Conservation (phyloP, 2,113 vertebrate species). For the Cyphomyrus discorhynchus region DNA sequence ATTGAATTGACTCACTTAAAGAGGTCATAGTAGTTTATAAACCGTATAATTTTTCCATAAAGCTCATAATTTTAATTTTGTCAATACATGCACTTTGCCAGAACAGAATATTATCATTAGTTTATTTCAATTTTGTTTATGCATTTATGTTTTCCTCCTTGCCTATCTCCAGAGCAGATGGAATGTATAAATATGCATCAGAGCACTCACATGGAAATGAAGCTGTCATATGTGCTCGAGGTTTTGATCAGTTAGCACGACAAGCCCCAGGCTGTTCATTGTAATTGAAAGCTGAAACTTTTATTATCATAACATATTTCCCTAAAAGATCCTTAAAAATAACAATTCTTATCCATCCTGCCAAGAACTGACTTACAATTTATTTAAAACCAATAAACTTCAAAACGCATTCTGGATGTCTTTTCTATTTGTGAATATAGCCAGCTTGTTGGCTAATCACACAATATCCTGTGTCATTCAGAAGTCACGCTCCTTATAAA, state of each 20-base stretch:
- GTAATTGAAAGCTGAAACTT: conserved; percentile 49
- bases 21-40: background rate
- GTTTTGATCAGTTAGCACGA: conserved; percentile 43
- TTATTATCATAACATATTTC: conserved; percentile 30
- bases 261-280: conserved; percentile 39
- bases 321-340: conserved; percentile 22
- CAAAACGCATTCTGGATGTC: background rate
- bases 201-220: conserved; percentile 39
- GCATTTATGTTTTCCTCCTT: conserved; percentile 39
- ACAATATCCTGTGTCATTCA: background rate
- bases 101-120: conserved; percentile 13
- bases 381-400: background rate
- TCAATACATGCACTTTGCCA: background rate
- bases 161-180: conserved; percentile 35
- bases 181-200: conserved; percentile 52
- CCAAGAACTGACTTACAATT: background rate
- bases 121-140: conserved; percentile 17
- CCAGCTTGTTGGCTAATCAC: background rate
- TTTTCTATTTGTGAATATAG: background rate
- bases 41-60: background rate
- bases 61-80: background rate
- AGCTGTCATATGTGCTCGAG: conserved; percentile 35
- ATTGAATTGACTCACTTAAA: background rate
- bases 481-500: background rate
- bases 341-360: conserved; percentile 2